Conservation (phyloP, 2,113 vertebrate genomes). For the Pseudonaja textilis region DNA sequence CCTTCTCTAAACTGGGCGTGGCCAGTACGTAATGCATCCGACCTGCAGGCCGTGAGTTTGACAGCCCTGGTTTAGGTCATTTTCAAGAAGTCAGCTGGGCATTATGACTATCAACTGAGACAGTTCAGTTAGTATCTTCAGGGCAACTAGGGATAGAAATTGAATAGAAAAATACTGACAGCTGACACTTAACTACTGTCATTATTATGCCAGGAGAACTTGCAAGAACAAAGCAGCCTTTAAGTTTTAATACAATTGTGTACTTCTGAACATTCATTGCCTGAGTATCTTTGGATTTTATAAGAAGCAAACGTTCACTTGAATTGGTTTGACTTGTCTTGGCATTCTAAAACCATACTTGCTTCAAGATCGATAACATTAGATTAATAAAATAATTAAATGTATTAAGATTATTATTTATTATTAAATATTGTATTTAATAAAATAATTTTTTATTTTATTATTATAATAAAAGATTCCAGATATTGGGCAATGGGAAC, state of each 20-base stretch:
- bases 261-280: slow-evolving; percentile 60
- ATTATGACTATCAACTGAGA: neutral
- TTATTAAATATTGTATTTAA: too few species aligned
- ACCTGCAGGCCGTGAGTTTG: too few species aligned
- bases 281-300: slow-evolving; percentile 63
- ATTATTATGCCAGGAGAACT: slow-evolving; percentile 17
- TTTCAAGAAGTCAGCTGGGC: neutral
- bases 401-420: too few species aligned
- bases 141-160: neutral
- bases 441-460: too few species aligned
- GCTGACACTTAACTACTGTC: slow-evolving; percentile 33
- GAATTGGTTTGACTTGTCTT: slow-evolving; percentile 47
- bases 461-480: neutral
- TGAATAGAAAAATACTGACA: slow-evolving; percentile 1
- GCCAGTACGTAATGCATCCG: too few species aligned
- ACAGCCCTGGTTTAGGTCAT: neutral
- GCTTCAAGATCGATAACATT: slow-evolving; percentile 70
- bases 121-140: neutral
- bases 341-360: slow-evolving; percentile 67
- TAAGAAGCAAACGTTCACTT: slow-evolving; percentile 55
- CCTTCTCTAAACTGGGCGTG: too few species aligned
- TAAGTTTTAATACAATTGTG: slow-evolving; percentile 50
- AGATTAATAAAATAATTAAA: slow-evolving; percentile 40
- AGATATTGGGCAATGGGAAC: slow-evolving; percentile 47
- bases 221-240: slow-evolving; percentile 15